phyloP scores from a whole-genome alignment of 30 jellyfish, hydroid and myxozoan species.

The Hydra vulgaris region DNA sequence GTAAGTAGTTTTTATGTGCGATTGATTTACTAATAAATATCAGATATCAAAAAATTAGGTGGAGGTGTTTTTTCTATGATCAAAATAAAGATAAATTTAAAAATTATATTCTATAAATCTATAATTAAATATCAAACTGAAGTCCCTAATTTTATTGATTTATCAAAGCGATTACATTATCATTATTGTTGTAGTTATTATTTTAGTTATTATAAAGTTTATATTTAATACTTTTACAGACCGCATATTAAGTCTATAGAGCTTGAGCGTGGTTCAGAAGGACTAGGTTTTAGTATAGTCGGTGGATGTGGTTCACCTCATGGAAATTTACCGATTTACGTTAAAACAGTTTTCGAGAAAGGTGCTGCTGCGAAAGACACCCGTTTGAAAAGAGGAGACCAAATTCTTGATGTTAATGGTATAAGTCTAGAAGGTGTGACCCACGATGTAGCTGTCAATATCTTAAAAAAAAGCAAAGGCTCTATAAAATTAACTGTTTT shows the following conservation, averaged over 20 bases:
- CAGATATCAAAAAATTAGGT: too few species aligned
- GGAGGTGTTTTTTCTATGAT: too few species aligned
- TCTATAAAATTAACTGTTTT: slow-evolving; percentile 61
- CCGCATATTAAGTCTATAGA: slow-evolving; percentile 55
- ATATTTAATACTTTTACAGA: slow-evolving; percentile 19
- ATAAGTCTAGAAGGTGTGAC: slow-evolving; percentile 70
- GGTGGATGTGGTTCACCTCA: slow-evolving; percentile 97
- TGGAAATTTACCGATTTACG: slow-evolving; percentile 88
- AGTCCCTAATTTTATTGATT: too few species aligned
- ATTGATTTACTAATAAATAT: too few species aligned
- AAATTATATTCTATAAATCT: too few species aligned
- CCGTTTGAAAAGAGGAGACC: slow-evolving; percentile 85
- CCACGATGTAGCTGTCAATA: slow-evolving; percentile 84
- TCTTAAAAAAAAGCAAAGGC: slow-evolving; percentile 81
- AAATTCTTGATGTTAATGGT: slow-evolving; percentile 82
- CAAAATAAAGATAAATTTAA: too few species aligned
- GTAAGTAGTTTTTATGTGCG: slow-evolving; percentile 7
- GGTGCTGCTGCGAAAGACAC: slow-evolving; percentile 97
- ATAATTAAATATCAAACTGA: too few species aligned
- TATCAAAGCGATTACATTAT: too few species aligned
- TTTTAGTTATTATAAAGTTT: not conserved
- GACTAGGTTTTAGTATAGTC: slow-evolving; percentile 92
- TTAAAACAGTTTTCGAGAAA: slow-evolving; percentile 77
- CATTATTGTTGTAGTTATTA: too few species aligned
- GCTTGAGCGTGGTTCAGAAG: slow-evolving; percentile 87